These are phyloP conservation scores for Endomychus coccineus DNA, from an alignment of 2,888 invertebrate genomes.

Conservation along the genomic window DNA sequence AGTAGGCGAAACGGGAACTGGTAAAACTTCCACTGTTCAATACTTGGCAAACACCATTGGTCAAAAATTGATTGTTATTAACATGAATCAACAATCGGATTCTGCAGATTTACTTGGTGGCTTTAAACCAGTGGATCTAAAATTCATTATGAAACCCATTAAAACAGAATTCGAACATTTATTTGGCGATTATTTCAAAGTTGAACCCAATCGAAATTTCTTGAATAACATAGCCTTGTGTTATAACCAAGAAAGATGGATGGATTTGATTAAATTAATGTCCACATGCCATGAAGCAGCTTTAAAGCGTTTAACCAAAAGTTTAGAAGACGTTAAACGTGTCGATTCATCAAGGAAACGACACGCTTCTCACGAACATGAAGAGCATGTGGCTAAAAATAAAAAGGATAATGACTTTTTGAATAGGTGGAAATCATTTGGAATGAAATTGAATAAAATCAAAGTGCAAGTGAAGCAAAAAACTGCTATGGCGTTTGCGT, in stretches of 20 bases:
- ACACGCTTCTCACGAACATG: conserved; percentile 15
- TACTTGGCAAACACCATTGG: conserved; percentile 79
- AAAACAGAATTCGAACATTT: conserved; percentile 74
- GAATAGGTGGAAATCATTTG: conserved; percentile 59
- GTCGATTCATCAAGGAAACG: conserved; percentile 26
- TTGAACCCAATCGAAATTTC: conserved; percentile 75
- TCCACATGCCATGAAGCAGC: conserved; percentile 65
- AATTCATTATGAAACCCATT: conserved; percentile 73
- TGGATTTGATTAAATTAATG: conserved; percentile 67
- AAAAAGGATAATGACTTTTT: conserved; percentile 35
- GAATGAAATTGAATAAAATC: conserved; percentile 61
- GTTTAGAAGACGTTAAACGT: conserved; percentile 17
- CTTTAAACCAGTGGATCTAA: conserved; percentile 90
- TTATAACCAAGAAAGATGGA: conserved; percentile 67
- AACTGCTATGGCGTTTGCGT: conserved; percentile 75
- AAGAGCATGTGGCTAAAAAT: conserved; percentile 4
- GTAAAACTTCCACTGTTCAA: conserved; percentile 94
- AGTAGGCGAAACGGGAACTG: conserved; percentile 98
- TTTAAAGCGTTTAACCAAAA: conserved; percentile 44
- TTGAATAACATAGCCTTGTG: conserved; percentile 70
- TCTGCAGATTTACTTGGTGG: conserved; percentile 94
- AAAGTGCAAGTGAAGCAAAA: conserved; percentile 66
- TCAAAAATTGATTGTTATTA: conserved; percentile 84
- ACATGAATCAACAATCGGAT: conserved; percentile 99
- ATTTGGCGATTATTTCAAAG: conserved; percentile 70